phyloP scores from a whole-genome alignment of 2,888 invertebrate species.

The Boloria selene region DNA sequence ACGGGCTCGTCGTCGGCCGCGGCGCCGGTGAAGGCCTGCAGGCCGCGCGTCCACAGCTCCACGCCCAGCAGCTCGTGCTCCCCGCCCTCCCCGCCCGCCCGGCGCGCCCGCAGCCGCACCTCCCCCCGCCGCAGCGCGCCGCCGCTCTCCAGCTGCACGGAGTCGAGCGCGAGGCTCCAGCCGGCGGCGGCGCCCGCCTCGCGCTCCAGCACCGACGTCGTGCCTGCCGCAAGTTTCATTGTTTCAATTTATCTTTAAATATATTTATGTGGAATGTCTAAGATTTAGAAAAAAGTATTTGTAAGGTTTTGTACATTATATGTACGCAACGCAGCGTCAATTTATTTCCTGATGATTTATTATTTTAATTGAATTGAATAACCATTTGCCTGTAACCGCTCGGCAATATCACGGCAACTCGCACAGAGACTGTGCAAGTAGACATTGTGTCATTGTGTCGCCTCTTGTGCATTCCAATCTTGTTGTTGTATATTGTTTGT shows the following conservation, averaged over 20 bases:
- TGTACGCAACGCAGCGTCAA: too few relatives aligned
- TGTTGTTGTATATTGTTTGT: too few relatives aligned
- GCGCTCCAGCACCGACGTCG: conserved; percentile 55
- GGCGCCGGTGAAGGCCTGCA: conserved; percentile 49
- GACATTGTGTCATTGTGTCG: too few relatives aligned
- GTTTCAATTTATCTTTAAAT: too few relatives aligned
- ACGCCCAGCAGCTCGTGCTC: conserved; percentile 35
- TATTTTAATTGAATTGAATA: too few relatives aligned
- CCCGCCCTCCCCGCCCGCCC: conserved; percentile 27
- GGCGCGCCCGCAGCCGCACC: conserved; percentile 32
- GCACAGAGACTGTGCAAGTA: too few relatives aligned
- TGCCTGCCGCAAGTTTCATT: conserved; percentile 44
- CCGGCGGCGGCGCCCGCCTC: conserved; percentile 59
- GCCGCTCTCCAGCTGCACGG: too few relatives aligned
- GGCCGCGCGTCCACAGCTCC: conserved; percentile 56
- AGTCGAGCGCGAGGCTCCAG: conserved; percentile 47
- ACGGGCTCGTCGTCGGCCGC: conserved; percentile 41
- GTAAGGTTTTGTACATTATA: background rate
- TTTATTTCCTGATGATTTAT: too few relatives aligned
- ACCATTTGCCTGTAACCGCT: too few relatives aligned
- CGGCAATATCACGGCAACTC: too few relatives aligned
- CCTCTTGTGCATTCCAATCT: too few relatives aligned
- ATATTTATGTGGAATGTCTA: background rate
- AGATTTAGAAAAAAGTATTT: background rate
- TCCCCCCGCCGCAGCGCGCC: conserved; percentile 33